These are phyloP conservation scores for Micropoecilia bifurca DNA, from an alignment of 2,797 vertebrate species.

Conservation along the genomic window DNA sequence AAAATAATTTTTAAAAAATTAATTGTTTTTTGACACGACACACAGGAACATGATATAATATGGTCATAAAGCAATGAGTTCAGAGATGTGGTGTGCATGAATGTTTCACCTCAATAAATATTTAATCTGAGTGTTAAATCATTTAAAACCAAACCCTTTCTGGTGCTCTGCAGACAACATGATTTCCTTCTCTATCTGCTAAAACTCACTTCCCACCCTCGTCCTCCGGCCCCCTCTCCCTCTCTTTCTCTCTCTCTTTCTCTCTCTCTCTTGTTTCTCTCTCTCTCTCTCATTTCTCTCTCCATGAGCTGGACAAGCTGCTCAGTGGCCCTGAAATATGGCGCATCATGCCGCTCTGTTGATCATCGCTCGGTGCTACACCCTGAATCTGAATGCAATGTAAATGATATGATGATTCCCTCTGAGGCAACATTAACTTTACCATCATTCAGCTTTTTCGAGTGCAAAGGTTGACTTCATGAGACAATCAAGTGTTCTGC, in stretches of 20 bases:
- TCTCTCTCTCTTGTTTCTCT: slow-evolving; percentile 29
- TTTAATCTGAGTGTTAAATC: slow-evolving; percentile 73
- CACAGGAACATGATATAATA: slow-evolving; percentile 43
- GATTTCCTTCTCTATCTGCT: slow-evolving; percentile 32
- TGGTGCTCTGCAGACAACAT: slow-evolving; percentile 63
- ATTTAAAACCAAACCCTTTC: slow-evolving; percentile 70
- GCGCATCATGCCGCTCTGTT: slow-evolving; percentile 78
- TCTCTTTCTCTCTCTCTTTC: background rate
- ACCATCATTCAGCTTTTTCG: slow-evolving; percentile 56
- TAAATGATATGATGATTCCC: slow-evolving; percentile 83
- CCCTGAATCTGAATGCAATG: slow-evolving; percentile 76
- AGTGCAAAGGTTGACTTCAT: slow-evolving; percentile 64
- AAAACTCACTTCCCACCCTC: background rate
- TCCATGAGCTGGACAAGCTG: slow-evolving; percentile 77
- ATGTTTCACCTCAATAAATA: slow-evolving; percentile 79
- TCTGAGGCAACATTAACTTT: slow-evolving; percentile 76
- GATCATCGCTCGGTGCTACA: slow-evolving; percentile 71
- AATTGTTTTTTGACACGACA: slow-evolving; percentile 13
- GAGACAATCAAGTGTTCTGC: slow-evolving; percentile 32
- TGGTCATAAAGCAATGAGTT: slow-evolving; percentile 58
- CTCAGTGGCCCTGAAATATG: slow-evolving; percentile 82
- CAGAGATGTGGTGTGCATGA: slow-evolving; percentile 68
- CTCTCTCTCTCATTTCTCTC: slow-evolving; percentile 31
- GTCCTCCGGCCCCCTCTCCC: background rate
- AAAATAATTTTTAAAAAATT: background rate